A percentile compares a stretch with the other conserved stretches of the same genome.
Evolutionary conservation across 2,888 invertebrate species (phyloP).

Genomic region (Leptarthrus brevirostris): DNA sequence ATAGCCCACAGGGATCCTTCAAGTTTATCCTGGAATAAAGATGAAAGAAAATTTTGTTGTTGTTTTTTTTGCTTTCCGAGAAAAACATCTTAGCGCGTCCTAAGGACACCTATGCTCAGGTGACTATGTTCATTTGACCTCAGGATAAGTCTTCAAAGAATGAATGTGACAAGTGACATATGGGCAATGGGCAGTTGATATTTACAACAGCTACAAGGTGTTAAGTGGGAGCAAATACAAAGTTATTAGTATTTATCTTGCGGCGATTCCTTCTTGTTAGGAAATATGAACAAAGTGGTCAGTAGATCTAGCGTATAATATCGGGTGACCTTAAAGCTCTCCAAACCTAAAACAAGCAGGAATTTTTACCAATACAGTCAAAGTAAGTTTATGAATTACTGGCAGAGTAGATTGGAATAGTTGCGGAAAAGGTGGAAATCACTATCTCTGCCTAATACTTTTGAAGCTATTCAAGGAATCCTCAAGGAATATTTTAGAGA

Average conservation of each 20-base stretch:
- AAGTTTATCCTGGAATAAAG: conserved; percentile 18
- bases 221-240: conserved; percentile 1
- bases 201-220: background rate
- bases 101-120: conserved; percentile 13
- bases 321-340: too few relatives aligned
- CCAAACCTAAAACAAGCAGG: too few relatives aligned
- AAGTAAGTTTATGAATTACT: too few relatives aligned
- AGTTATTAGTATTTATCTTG: conserved; percentile 10
- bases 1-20: conserved; percentile 28
- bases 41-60: conserved; percentile 11
- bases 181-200: conserved; percentile 27
- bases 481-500: too few relatives aligned
- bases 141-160: background rate
- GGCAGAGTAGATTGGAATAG: too few relatives aligned
- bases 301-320: too few relatives aligned
- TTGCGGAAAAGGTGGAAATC: too few relatives aligned
- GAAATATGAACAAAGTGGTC: too few relatives aligned
- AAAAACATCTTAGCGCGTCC: conserved; percentile 32
- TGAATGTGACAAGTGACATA: background rate
- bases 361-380: too few relatives aligned
- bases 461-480: too few relatives aligned
- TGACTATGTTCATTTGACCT: background rate
- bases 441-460: too few relatives aligned
- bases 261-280: background rate
- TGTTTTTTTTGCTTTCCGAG: background rate